A percentile compares a stretch with the other conserved stretches of the same genome.
phyloP scores from a whole-genome alignment of 2,113 vertebrate genomes.

The Pteruthius melanotis region DNA sequence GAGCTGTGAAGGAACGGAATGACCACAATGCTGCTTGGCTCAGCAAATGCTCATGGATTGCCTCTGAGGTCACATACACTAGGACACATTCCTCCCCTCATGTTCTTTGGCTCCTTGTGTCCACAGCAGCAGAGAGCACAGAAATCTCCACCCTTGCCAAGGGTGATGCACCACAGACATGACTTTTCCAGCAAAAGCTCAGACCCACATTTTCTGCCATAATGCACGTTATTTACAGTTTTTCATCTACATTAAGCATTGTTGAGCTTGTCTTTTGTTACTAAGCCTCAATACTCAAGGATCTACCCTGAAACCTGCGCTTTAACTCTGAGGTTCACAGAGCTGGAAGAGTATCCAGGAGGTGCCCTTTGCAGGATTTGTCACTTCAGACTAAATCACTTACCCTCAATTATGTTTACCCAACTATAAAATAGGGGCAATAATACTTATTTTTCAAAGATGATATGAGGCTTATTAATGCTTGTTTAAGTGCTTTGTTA shows the following conservation, averaged over 20 bases:
- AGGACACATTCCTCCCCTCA: neutral
- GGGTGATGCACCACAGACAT: neutral
- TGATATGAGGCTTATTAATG: constrained; percentile 33
- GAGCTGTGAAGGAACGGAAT: rapidly evolving
- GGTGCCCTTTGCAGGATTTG: neutral
- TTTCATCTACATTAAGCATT: neutral
- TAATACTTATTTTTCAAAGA: constrained; percentile 2
- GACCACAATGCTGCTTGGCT: neutral
- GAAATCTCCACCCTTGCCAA: neutral
- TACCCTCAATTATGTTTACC: neutral
- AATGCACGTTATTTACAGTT: neutral
- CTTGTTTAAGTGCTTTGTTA: constrained; percentile 23
- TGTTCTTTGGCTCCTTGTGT: neutral
- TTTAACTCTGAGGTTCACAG: neutral
- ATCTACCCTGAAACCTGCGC: neutral
- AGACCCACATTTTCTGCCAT: neutral
- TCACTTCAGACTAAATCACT: neutral
- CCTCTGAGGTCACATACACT: neutral
- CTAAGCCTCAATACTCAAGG: neutral
- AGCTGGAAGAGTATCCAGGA: neutral
- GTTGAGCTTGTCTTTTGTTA: neutral
- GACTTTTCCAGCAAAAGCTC: neutral
- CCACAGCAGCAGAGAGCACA: neutral
- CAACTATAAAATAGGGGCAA: neutral
- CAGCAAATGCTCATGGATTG: neutral